Evolutionary conservation across 2,113 vertebrate genomes (phyloP).

Genomic region (Sturnira hondurensis): DNA sequence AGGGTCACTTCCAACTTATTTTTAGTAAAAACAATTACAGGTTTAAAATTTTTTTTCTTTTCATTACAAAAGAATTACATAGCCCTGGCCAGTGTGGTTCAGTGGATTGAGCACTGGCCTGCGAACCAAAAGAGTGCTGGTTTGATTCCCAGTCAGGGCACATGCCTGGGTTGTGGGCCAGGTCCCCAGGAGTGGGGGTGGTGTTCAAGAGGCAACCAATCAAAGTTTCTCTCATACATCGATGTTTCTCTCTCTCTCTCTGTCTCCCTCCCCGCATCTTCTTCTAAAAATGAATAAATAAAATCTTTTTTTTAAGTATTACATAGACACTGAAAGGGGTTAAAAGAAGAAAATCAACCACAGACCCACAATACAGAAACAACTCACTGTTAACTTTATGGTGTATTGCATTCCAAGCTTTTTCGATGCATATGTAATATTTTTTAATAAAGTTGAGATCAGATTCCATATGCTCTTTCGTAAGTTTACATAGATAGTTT

Average conservation of each 20-base stretch:
- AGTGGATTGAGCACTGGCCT: no score
- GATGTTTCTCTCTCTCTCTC: no score
- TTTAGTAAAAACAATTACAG: background rate
- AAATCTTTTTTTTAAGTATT: background rate
- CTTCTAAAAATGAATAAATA: no score
- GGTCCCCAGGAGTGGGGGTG: no score
- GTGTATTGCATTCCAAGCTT: background rate
- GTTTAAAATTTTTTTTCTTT: background rate
- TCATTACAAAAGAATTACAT: background rate
- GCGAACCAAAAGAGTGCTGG: no score
- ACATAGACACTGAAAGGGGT: background rate
- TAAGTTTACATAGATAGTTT: background rate
- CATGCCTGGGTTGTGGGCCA: no score
- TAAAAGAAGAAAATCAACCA: background rate
- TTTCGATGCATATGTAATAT: background rate
- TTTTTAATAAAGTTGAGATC: background rate
- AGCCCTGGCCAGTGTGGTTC: no score
- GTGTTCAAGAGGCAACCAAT: no score
- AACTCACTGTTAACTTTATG: background rate
- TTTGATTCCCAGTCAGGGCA: no score
- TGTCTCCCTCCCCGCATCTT: no score
- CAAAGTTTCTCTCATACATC: no score
- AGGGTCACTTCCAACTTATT: background rate
- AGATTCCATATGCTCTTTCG: background rate
- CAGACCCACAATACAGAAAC: background rate